phyloP scores from a whole-genome alignment of 2,888 invertebrate species.

The Himalopsyche anomala region DNA sequence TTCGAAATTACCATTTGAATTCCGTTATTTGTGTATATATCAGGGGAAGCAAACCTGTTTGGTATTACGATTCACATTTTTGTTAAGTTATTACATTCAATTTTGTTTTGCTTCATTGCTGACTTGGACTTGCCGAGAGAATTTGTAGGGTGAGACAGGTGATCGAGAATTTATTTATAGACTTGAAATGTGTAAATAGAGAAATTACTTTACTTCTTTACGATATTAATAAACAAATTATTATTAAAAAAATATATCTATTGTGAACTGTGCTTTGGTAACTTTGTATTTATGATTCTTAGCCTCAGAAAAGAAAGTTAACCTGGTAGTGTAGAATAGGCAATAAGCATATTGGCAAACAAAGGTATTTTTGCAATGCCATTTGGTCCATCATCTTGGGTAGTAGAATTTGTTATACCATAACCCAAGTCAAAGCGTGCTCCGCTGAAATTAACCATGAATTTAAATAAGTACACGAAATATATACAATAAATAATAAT shows the following conservation, averaged over 20 bases:
- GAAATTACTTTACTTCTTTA: background rate
- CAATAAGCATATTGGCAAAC: slow-evolving; percentile 81
- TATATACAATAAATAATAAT: no score
- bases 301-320: slow-evolving; percentile 46
- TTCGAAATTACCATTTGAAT: no score
- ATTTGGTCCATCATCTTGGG: slow-evolving; percentile 60
- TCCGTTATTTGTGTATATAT: no score
- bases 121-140: no score
- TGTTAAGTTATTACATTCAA: no score
- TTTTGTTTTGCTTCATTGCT: no score
- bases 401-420: slow-evolving; percentile 39
- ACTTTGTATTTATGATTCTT: background rate
- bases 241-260: background rate
- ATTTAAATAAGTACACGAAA: no score
- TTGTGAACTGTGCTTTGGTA: no score
- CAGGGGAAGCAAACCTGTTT: no score
- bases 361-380: slow-evolving; percentile 68
- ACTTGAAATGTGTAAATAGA: background rate
- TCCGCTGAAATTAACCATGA: background rate
- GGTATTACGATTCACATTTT: no score
- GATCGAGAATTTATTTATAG: background rate
- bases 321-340: slow-evolving; percentile 81
- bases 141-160: no score
- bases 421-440: background rate
- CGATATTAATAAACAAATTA: background rate